These are phyloP conservation scores for Microchirus variegatus DNA, from an alignment of 2,797 vertebrate species.

Conservation along the genomic window DNA sequence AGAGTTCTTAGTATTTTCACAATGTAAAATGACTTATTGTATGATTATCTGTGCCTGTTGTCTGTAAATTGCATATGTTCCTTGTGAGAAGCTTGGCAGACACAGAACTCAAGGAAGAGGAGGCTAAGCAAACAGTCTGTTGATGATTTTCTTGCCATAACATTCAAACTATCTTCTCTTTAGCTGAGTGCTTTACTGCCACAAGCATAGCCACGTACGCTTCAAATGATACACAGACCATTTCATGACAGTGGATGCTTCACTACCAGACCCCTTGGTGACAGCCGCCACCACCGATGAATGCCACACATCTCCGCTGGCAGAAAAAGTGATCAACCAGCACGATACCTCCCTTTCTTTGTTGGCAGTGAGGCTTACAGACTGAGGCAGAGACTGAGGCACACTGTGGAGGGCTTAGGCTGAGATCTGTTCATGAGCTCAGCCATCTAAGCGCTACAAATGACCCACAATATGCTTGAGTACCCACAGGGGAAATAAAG, in stretches of 20 bases:
- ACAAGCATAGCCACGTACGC: slow-evolving; percentile 1
- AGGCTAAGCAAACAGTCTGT: not conserved
- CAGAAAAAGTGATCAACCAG: slow-evolving; percentile 36
- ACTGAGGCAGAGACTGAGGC: slow-evolving; percentile 53
- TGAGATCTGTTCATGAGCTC: slow-evolving; percentile 70
- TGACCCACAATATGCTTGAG: slow-evolving; percentile 80
- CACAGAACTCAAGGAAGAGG: not conserved
- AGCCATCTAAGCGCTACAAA: slow-evolving; percentile 79
- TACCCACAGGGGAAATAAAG: slow-evolving; percentile 81
- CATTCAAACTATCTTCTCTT: not conserved
- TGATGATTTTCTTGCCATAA: slow-evolving; percentile 4
- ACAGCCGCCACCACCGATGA: slow-evolving; percentile 6
- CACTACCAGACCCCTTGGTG: slow-evolving; percentile 1
- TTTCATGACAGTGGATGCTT: slow-evolving; percentile 9
- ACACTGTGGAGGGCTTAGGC: slow-evolving; percentile 57
- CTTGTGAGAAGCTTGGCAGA: too few relatives aligned
- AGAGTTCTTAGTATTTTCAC: not conserved
- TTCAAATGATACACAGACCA: slow-evolving; percentile 3
- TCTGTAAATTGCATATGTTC: not conserved
- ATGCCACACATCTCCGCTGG: slow-evolving; percentile 19
- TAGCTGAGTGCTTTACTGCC: not conserved
- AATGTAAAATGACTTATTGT: not conserved
- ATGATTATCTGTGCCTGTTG: not conserved
- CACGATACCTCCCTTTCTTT: slow-evolving; percentile 34
- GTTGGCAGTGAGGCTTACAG: slow-evolving; percentile 47